Conservation (phyloP, 2,797 vertebrate species). For the Ctenopoma multispine region DNA sequence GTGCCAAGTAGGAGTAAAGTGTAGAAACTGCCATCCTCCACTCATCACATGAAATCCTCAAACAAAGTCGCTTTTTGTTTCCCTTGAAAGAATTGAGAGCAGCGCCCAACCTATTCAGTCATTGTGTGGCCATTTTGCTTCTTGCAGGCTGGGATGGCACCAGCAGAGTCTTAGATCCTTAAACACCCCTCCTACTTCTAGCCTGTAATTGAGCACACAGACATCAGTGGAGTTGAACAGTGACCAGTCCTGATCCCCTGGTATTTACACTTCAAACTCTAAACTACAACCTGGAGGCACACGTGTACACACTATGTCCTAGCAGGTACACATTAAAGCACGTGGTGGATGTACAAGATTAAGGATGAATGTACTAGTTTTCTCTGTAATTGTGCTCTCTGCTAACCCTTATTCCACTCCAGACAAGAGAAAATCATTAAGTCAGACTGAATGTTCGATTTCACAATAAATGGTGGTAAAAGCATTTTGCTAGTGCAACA, state of each 20-base stretch:
- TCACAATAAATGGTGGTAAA: neutral
- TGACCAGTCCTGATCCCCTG: slow-evolving; percentile 60
- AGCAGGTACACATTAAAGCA: slow-evolving; percentile 15
- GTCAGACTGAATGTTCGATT: neutral
- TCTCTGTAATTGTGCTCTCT: too few species aligned
- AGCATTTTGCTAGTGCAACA: neutral
- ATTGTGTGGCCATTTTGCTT: neutral
- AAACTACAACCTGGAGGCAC: slow-evolving; percentile 46
- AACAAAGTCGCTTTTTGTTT: neutral
- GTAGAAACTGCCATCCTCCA: neutral
- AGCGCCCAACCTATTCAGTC: neutral
- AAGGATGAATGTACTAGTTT: too few species aligned
- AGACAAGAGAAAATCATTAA: neutral
- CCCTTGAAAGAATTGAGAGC: neutral
- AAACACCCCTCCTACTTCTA: slow-evolving; percentile 31
- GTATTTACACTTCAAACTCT: slow-evolving; percentile 68
- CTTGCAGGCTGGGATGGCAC: slow-evolving; percentile 7
- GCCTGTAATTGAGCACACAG: slow-evolving; percentile 68
- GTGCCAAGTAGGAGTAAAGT: neutral
- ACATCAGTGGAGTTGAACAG: slow-evolving; percentile 58
- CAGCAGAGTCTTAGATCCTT: slow-evolving; percentile 35
- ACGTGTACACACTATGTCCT: slow-evolving; percentile 24
- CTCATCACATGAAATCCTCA: neutral
- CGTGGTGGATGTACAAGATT: slow-evolving; percentile 22
- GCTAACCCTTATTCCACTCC: neutral